Evolutionary conservation across 2,888 invertebrate genomes (phyloP), one percentile per base, ranked within the genome.

Genomic region (Carterocephalus palaemon): DNA sequence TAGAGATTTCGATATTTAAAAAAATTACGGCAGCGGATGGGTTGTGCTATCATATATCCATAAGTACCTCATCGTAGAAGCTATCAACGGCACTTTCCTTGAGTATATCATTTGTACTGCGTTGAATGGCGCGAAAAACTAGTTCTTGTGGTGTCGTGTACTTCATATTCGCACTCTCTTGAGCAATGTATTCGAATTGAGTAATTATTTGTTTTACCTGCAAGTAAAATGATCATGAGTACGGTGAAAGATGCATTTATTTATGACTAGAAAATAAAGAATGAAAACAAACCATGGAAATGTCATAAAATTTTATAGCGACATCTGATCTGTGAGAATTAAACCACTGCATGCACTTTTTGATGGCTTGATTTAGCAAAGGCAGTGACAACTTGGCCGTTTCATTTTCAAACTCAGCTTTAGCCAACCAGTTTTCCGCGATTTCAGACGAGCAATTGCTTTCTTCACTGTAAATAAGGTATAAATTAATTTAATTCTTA

Each of bases 191-290:
- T 49, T 80, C 78, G 33, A 85, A 82, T 42, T 85, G 85, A 4
- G 70, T 71, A 26, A 84, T 24, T 45, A 84, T 77, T 66, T 82
- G 80, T 54, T 72, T 75, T 0, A 81, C 74, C 84, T 85, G 56
- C 1, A 69, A 62, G 16, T 12, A 8, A 40, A n/a, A 22, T 16
- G 16, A n/a, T n/a, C n/a, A n/a, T n/a, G n/a, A n/a, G n/a, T n/a
- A n/a, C 10, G 9, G 10, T 39, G 13, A 37, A 24, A 24, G n/a
- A 3, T 6, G 24, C 23, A 29, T n/a, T n/a, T n/a, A n/a, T n/a
- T n/a, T n/a, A n/a, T n/a, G 4, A 37, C 9, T 19, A 24, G 56
- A 39, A 2, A 37, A 12, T 3, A 9, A 12, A 19, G 13, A 10
- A 19, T n/a, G 5, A 13, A 31, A 12, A 62, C 73, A 60, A 47